Base-by-base conservation (phyloP, 2,113 vertebrate species). In the Sinocyclocheilus anshuiensis region DNA sequence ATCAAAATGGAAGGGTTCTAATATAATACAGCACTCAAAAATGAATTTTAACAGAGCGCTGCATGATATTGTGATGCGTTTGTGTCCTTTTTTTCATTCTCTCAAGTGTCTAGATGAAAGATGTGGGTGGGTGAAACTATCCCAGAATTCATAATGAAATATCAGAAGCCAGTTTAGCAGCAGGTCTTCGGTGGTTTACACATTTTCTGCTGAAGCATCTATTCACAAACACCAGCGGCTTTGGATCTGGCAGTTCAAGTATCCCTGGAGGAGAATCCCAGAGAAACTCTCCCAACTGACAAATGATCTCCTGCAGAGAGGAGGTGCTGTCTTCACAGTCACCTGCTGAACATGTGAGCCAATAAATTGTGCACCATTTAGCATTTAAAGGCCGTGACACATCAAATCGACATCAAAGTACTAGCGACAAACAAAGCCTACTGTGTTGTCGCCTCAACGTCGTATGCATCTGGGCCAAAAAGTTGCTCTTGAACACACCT, bases 211-310 rank as follows among this genome's bases (percentile, higher is more conserved):
- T 33, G 81, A 59, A 84, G 48, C 50, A 79, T 72, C 50, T 87
- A 50, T 33, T 29, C 69, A 61, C 42, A 86, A 72, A 72, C 77
- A 81, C 39, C 29, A 53, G 48, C 33, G 33, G 36, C 57, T 81
- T 81, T 67, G 59, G 39, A 11, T 81, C 48, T 81, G 79, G 59
- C 61, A 81, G 15, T 10, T 45, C 22, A 24, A 18, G 33, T 12
- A 45, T 81, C 79, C n/a, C 79, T 81, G n/a, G 39, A 81, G 59
- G n/a, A 81, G n/a, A 9, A 81, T 81, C 59, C 39, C 59, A 81
- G 15, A 65, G 39, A 81, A 81, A 65, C 77, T n/a, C 55, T 61
- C 18, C 20, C 39, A 75, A 48, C 57, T 80, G 77, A 48, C 2
- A 26, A 63, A 45, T 81, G 59, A 67, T 81, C 15, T 81, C 42